These are phyloP conservation scores for Sminthurinus signatus DNA, from an alignment of 1,140 invertebrate genomes.

Conservation along the genomic window DNA sequence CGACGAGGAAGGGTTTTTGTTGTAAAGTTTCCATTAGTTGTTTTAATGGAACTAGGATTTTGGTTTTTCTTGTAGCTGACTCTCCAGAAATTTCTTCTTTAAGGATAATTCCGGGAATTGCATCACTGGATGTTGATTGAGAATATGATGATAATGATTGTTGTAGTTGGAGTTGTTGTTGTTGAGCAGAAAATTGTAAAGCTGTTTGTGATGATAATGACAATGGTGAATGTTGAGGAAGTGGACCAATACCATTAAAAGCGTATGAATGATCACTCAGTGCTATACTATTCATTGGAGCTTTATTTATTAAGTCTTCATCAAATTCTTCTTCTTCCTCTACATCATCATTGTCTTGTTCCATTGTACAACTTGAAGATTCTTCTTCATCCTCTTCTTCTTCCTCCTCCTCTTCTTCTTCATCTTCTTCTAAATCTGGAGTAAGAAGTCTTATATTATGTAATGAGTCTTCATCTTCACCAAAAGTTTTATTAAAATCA, in stretches of 20 bases:
- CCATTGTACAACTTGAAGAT: too few species aligned
- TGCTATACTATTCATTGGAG: slow-evolving; percentile 2
- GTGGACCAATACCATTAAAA: slow-evolving; percentile 12
- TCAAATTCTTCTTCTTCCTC: slow-evolving; percentile 13
- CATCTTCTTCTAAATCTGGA: slow-evolving; percentile 1
- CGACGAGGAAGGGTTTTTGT: slow-evolving; percentile 35
- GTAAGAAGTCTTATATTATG: background rate
- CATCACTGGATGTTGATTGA: background rate
- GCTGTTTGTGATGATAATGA: background rate
- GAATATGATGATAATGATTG: background rate
- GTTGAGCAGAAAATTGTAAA: slow-evolving; percentile 4
- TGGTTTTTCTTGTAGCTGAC: slow-evolving; percentile 35
- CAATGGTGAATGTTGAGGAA: background rate
- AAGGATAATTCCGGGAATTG: background rate
- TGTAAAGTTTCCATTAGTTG: slow-evolving; percentile 34
- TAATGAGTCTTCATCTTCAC: too few species aligned
- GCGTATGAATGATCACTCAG: slow-evolving; percentile 25
- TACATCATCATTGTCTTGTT: slow-evolving; percentile 9
- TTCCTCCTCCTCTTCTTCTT: slow-evolving; percentile 1
- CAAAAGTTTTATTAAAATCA: background rate
- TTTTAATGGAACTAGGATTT: slow-evolving; percentile 41
- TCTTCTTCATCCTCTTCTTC: background rate
- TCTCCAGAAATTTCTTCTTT: background rate
- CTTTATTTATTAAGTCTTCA: slow-evolving; percentile 14
- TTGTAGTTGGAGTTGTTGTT: background rate